Base-by-base conservation (phyloP, 2,797 vertebrate species). In the Phoebastria nigripes region DNA sequence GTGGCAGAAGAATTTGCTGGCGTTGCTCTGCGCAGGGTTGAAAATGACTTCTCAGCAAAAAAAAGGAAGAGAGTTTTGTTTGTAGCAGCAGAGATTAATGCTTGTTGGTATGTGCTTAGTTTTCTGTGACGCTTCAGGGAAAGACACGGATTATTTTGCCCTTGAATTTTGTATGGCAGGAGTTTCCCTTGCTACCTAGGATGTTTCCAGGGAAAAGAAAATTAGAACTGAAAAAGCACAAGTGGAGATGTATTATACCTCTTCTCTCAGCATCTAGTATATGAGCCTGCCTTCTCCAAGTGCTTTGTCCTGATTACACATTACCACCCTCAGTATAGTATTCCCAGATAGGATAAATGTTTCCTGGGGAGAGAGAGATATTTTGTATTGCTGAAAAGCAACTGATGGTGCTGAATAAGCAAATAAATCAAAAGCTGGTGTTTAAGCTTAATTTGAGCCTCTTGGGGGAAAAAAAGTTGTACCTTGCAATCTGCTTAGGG, bases 361-460 rank as follows among this genome's bases (percentile, higher is more conserved):
- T 90, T 95, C 86, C 67, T 80, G 76, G 58, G 77, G 88, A 91
- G 70, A 55, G 70, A 55, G n/a, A 61, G 44, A n/a, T 85, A 41
- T 71, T 86, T 88, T 39, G n/a, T 86, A 25, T 72, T 70, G 58
- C 85, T 95, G 92, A 77, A 92, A 89, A 93, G 56, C 90, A 93
- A 47, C 47, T 52, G 73, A 73, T 5, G 17, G 56, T 77, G 87
- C 84, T 91, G 93, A 95, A 82, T 92, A 94, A 94, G 95, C 92
- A 92, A 78, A 77, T 82, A 91, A 65, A 90, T 89, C 74, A 82
- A 78, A 95, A 77, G 42, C 24, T 56, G 52, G 33, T 80, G 42
- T 87, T 94, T 87, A 92, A 88, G 95, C 70, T 94, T 90, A 59
- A 89, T 93, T 87, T 80, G 63, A 87, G 78, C 54, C 63, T 91